A percentile compares a stretch with the other conserved stretches of the same genome.
Conservation (phyloP, 2,888 invertebrate species). For the Megalurothrips usitatus region DNA sequence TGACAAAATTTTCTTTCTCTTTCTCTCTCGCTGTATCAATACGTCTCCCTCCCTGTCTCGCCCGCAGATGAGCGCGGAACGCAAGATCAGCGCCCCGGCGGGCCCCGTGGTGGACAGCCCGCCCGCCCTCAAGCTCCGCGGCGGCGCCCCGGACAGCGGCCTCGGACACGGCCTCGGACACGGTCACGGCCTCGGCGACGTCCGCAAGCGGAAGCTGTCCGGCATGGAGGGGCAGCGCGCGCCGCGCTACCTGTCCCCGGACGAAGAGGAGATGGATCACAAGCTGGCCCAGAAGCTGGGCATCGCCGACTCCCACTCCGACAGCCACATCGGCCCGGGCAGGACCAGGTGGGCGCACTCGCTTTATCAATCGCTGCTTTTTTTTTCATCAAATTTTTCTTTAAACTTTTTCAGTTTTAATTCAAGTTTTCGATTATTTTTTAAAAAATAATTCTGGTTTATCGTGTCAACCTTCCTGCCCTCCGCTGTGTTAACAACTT, state of each 20-base stretch:
- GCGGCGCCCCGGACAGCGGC: background rate
- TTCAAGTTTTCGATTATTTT: no score
- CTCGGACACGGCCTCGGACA: background rate
- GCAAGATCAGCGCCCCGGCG: background rate
- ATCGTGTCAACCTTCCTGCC: no score
- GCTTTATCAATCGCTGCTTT: no score
- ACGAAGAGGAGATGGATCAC: constrained; percentile 13
- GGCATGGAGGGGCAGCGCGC: background rate
- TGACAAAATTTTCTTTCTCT: no score
- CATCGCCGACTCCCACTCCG: background rate
- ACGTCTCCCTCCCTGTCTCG: background rate
- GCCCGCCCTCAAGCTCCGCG: background rate
- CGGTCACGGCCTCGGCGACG: background rate
- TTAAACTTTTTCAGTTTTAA: no score
- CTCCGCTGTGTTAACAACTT: no score
- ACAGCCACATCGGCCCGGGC: constrained; percentile 1
- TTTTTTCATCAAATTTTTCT: no score
- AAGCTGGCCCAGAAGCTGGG: constrained; percentile 15
- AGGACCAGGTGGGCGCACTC: background rate
- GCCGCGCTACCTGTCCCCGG: background rate
- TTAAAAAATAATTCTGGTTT: no score
- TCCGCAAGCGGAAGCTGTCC: background rate
- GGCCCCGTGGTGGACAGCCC: background rate
- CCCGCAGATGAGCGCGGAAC: constrained; percentile 12
- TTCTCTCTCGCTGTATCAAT: no score